Percentiles rank a stretch among this genome's conserved stretches.
Conservation (phyloP, 2,888 invertebrate genomes). For the Dugesia japonica region DNA sequence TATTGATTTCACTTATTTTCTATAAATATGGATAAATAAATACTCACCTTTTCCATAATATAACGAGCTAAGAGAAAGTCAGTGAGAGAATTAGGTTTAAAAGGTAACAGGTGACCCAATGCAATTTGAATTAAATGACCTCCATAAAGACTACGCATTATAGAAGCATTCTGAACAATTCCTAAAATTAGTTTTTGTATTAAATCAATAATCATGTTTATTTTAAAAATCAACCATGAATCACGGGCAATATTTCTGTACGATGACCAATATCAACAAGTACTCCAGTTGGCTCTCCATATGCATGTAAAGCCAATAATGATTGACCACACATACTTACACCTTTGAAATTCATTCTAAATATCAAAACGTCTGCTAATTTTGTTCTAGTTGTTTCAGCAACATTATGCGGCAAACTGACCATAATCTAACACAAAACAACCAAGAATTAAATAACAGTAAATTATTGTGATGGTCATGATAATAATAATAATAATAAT, state of each 20-base stretch:
- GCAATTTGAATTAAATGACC: constrained; percentile 50
- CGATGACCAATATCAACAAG: constrained; percentile 54
- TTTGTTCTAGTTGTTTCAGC: constrained; percentile 47
- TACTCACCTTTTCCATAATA: constrained; percentile 48
- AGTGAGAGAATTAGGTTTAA: constrained; percentile 46
- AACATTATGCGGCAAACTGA: constrained; percentile 50
- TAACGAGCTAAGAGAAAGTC: constrained; percentile 50
- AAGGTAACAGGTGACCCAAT: constrained; percentile 47
- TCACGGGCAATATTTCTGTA: constrained; percentile 52
- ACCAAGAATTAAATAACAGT: too few relatives aligned
- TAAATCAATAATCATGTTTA: not conserved
- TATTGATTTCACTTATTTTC: too few relatives aligned
- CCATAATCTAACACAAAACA: constrained; percentile 47
- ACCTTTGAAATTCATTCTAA: constrained; percentile 45
- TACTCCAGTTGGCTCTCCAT: constrained; percentile 53
- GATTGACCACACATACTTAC: constrained; percentile 52
- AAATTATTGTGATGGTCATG: too few relatives aligned
- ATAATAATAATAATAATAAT: too few relatives aligned
- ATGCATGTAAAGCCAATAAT: constrained; percentile 52
- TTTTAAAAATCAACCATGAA: constrained; percentile 50
- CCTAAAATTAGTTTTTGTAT: constrained; percentile 26
- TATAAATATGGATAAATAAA: too few relatives aligned
- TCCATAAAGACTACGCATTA: constrained; percentile 52
- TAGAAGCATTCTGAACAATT: constrained; percentile 49
- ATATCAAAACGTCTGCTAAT: constrained; percentile 49